Conservation (phyloP, 1,140 invertebrate genomes). For the Drosophila busckii region DNA sequence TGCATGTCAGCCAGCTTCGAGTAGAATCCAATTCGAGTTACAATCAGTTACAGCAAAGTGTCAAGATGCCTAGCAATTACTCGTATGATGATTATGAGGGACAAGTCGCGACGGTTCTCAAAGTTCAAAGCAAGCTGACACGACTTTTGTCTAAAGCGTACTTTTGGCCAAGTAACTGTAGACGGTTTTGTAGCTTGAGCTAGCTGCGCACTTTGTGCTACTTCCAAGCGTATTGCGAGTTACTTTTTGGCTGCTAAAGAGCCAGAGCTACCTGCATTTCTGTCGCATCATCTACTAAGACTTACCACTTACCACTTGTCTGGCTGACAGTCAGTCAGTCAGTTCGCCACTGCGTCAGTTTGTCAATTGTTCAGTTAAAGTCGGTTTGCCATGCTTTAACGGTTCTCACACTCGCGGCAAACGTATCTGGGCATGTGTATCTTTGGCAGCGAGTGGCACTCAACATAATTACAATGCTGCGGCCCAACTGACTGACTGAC, state of each 20-base stretch:
- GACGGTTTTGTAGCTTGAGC: conserved; percentile 10
- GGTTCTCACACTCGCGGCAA: conserved; percentile 67
- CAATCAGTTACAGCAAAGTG: conserved; percentile 53
- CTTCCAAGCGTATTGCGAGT: conserved; percentile 40
- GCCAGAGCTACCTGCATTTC: conserved; percentile 49
- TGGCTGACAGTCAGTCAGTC: conserved; percentile 1
- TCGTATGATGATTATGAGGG: conserved; percentile 49
- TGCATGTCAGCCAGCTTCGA: conserved; percentile 1
- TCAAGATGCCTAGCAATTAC: conserved; percentile 59
- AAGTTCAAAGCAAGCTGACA: too few relatives aligned
- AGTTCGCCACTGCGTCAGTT: conserved; percentile 14
- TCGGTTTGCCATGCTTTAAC: conserved; percentile 60
- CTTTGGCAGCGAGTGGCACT: conserved; percentile 61
- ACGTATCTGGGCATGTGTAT: conserved; percentile 50
- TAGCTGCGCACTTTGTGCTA: conserved; percentile 43
- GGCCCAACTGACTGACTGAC: conserved; percentile 11
- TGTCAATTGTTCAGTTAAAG: conserved; percentile 27
- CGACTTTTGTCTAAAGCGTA: too few relatives aligned
- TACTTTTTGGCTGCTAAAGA: conserved; percentile 11
- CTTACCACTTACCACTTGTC: conserved; percentile 27
- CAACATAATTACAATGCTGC: conserved; percentile 57
- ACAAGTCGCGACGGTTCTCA: conserved; percentile 20
- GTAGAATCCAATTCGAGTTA: conserved; percentile 29
- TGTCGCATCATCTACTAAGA: conserved; percentile 63
- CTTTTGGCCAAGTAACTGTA: conserved; percentile 22